A percentile compares a stretch with the other conserved stretches of the same genome.
Conservation (phyloP, 2,888 invertebrate genomes). For the Drosophila yooni region DNA sequence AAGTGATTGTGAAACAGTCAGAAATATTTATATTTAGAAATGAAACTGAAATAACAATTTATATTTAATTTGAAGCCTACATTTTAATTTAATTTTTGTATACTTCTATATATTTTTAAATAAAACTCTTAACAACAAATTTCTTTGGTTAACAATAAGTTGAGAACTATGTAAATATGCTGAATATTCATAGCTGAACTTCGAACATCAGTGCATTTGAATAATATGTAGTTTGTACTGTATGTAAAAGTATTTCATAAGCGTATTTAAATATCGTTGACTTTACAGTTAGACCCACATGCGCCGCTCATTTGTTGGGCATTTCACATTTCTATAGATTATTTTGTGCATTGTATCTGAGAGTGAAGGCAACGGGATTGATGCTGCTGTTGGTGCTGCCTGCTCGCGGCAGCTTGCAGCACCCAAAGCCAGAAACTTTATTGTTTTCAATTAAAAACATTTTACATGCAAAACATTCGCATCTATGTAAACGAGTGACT, state of each 20-base stretch:
- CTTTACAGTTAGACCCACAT: neutral
- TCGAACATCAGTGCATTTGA: neutral
- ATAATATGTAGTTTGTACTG: neutral
- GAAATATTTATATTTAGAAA: neutral
- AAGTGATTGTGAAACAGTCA: neutral
- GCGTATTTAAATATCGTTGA: conserved; percentile 20
- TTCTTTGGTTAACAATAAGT: too few relatives aligned
- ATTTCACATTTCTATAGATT: conserved; percentile 58
- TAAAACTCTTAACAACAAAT: too few relatives aligned
- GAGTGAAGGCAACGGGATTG: conserved; percentile 12
- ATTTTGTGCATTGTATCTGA: conserved; percentile 48
- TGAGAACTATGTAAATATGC: neutral
- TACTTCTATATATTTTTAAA: too few relatives aligned
- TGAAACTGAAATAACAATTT: neutral
- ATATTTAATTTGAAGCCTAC: neutral
- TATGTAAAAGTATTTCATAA: neutral
- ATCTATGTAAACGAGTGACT: conserved; percentile 59
- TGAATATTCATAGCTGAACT: neutral
- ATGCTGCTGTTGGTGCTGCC: neutral
- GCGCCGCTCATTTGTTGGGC: conserved; percentile 37
- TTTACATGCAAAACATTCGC: conserved; percentile 73
- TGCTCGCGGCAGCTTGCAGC: conserved; percentile 11
- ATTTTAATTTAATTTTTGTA: too few relatives aligned
- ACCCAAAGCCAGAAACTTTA: conserved; percentile 68
- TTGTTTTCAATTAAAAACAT: conserved; percentile 81